Conservation (phyloP, 2,888 invertebrate genomes). For the Rhagonycha lutea region DNA sequence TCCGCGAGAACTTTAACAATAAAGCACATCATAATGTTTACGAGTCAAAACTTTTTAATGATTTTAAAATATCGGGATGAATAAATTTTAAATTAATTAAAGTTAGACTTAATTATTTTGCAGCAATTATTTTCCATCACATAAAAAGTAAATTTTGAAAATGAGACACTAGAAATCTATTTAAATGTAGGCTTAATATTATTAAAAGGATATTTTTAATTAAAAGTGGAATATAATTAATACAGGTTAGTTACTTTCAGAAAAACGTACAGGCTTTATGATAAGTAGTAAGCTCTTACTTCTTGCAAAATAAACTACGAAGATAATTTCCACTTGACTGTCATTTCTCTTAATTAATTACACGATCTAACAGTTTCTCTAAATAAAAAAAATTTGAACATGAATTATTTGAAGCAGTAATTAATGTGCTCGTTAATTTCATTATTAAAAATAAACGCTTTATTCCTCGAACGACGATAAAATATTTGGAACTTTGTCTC, state of each 20-base stretch:
- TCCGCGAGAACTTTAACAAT: too few relatives aligned
- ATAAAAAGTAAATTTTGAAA: not conserved
- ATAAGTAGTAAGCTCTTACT: not conserved
- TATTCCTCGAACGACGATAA: too few relatives aligned
- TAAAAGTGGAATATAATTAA: not conserved
- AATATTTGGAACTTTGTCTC: too few relatives aligned
- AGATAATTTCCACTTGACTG: not conserved
- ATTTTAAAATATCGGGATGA: not conserved
- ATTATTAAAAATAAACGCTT: not conserved
- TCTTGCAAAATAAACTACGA: not conserved
- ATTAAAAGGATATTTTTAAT: not conserved
- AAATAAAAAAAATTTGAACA: not conserved
- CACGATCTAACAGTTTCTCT: not conserved
- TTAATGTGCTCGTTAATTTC: not conserved
- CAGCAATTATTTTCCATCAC: not conserved
- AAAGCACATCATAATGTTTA: too few relatives aligned
- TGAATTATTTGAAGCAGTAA: not conserved
- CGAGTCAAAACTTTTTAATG: not conserved
- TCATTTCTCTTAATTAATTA: not conserved
- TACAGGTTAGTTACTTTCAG: not conserved
- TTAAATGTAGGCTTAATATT: not conserved
- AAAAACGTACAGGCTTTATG: not conserved
- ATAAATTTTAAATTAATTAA: not conserved
- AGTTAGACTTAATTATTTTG: not conserved
- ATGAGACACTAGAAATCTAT: not conserved